Percentiles rank a stretch among this genome's conserved stretches.
Conservation (phyloP, 2,113 vertebrate species). For the Poeciliopsis prolifica region DNA sequence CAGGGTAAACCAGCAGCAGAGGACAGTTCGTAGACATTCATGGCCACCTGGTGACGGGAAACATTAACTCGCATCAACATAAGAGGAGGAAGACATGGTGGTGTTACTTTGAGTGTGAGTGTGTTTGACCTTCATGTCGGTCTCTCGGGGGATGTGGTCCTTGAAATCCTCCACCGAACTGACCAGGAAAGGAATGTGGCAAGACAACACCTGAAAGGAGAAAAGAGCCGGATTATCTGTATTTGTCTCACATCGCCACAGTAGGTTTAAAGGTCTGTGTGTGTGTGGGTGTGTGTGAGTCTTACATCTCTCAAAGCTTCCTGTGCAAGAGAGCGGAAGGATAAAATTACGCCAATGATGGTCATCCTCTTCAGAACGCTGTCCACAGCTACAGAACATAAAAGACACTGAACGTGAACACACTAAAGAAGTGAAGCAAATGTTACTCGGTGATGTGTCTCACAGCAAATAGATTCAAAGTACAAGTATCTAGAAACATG, state of each 20-base stretch:
- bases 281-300: not conserved
- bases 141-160: slow-evolving; percentile 99
- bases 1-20: slow-evolving; percentile 96
- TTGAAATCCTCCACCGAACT: slow-evolving; percentile 99
- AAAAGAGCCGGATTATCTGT: not conserved
- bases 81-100: not conserved
- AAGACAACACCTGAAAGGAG: slow-evolving; percentile 89
- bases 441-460: too few relatives aligned
- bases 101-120: rapidly evolving
- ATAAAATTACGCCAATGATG: slow-evolving; percentile 97
- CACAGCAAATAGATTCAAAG: too few relatives aligned
- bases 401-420: not conserved
- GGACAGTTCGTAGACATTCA: slow-evolving; percentile 98
- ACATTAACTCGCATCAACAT: not conserved
- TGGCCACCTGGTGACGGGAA: slow-evolving; percentile 87
- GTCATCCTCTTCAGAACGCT: slow-evolving; percentile 99
- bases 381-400: slow-evolving; percentile 88
- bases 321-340: slow-evolving; percentile 96
- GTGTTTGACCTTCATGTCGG: slow-evolving; percentile 95
- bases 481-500: too few relatives aligned
- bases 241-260: not conserved
- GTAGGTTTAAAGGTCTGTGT: not conserved
- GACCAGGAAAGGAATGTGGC: slow-evolving; percentile 99
- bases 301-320: slow-evolving; percentile 97
- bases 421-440: not conserved